Evolutionary conservation across 1,140 invertebrate genomes (phyloP), one percentile per base, ranked within the genome.

Genomic region (Tribolium castaneum): DNA sequence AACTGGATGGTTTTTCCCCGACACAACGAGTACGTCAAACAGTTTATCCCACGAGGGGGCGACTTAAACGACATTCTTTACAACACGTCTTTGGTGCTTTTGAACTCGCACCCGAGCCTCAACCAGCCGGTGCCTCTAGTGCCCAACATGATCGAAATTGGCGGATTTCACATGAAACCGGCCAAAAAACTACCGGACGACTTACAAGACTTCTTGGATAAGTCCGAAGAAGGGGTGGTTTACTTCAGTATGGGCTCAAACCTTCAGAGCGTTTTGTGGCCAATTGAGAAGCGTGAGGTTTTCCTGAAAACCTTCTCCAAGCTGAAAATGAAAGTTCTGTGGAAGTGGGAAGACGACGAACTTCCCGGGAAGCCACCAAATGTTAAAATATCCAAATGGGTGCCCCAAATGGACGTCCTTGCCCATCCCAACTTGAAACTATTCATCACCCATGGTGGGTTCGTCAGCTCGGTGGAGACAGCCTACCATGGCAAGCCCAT

Each of bases 401-500:
- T 93, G 5, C 93, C 93, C 0, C 93, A 94, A 82, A 90, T 90
- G 73, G 92, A 93, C 82, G 87, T 94, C 79, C 84, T 94, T 78
- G 89, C 79, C 12, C 81, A 82, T 71, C 81, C 80, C n/a, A 82
- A 82, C 62, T 25, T 81, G 12, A 81, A 80, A 78, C 59, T 82
- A 2, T 82, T 82, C 50, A 82, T 82, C 4, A 81, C 77, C 0
- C 81, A 82, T 66, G 79, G 78, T 12, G 78, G 78, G 6, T 56
- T 79, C n/a, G 51, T 75, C 7, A 79, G 80, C 72, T 70, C 52
- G 6, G 70, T 56, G 25, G 90, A 91, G 78, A 85, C 87, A 0
- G 81, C 87, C 3, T 86, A 88, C 73, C 82, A 86, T 77, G 89
- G 87, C 9, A 85, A 89, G 3, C 90, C 90, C 0, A 74, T 90